A percentile compares a stretch with the other conserved stretches of the same genome.
Conservation (phyloP, 64 coral and sea anemone genomes). For the Anthopleura sola region DNA sequence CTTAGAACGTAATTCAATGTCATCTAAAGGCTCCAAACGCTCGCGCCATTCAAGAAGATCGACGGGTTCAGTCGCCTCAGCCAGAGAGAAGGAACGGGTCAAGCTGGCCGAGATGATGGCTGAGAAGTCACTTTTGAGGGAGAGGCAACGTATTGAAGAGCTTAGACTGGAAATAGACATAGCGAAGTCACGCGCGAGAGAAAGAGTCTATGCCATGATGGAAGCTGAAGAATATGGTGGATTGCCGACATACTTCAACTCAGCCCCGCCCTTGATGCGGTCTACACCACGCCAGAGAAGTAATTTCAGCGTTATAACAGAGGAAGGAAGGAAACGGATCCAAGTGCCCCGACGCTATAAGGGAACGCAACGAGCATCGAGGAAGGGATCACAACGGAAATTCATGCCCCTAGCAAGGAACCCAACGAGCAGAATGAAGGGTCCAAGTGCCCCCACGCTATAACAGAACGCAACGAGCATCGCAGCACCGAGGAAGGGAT, state of each 20-base stretch:
- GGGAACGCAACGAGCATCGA: not conserved
- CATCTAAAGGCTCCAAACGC: not conserved
- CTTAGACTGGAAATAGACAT: constrained; percentile 27
- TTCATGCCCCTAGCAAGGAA: not conserved
- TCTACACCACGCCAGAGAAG: not conserved
- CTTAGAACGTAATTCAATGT: not conserved
- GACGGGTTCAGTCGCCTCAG: not conserved
- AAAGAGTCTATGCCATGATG: constrained; percentile 20
- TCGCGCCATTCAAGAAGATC: not conserved
- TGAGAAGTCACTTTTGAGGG: not conserved
- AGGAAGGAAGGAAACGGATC: not conserved
- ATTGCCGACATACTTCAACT: too few species aligned
- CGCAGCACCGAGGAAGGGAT: not conserved
- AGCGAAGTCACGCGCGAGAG: constrained; percentile 23
- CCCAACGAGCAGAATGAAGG: too few species aligned
- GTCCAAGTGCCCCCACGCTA: not conserved
- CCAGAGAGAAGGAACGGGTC: constrained; percentile 2
- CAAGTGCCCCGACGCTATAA: constrained; percentile 1
- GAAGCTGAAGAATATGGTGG: not conserved
- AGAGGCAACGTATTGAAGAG: constrained; percentile 1
- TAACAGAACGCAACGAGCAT: constrained; percentile 11
- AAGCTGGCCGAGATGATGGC: constrained; percentile 5
- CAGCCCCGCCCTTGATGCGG: not conserved
- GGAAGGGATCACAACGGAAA: not conserved
- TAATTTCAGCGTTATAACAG: not conserved